These are phyloP conservation scores for Acanthosoma haemorrhoidale DNA, from an alignment of 2,888 invertebrate genomes.

Conservation along the genomic window DNA sequence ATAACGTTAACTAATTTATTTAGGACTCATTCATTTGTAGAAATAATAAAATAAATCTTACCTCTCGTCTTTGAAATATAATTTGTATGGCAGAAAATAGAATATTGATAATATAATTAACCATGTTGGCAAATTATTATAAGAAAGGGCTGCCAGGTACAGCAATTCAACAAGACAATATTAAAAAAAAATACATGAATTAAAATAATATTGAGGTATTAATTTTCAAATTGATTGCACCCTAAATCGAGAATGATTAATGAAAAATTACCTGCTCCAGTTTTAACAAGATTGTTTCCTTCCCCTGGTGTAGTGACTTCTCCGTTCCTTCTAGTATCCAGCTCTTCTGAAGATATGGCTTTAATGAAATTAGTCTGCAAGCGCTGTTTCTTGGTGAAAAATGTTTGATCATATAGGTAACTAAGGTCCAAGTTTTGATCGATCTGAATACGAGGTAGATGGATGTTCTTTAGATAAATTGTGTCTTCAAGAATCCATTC, in stretches of 20 bases:
- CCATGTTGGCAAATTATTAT: background rate
- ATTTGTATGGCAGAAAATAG: no score
- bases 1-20: no score
- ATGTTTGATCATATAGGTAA: conserved; percentile 71
- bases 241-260: background rate
- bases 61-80: no score
- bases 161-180: no score
- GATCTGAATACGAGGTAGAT: conserved; percentile 68
- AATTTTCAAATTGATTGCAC: background rate
- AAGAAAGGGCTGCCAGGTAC: no score
- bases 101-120: no score
- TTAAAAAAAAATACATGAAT: no score
- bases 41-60: no score
- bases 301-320: conserved; percentile 40
- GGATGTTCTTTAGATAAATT: conserved; percentile 87
- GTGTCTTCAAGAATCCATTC: conserved; percentile 92
- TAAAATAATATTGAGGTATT: background rate
- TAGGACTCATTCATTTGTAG: no score
- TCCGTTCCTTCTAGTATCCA: conserved; percentile 47
- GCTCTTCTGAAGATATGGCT: conserved; percentile 73
- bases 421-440: conserved; percentile 79
- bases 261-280: conserved; percentile 35
- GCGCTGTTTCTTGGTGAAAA: conserved; percentile 75
- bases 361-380: conserved; percentile 71
- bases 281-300: conserved; percentile 43